phyloP scores from a whole-genome alignment of 2,797 vertebrate genomes.

The Lepus oiostolus region DNA sequence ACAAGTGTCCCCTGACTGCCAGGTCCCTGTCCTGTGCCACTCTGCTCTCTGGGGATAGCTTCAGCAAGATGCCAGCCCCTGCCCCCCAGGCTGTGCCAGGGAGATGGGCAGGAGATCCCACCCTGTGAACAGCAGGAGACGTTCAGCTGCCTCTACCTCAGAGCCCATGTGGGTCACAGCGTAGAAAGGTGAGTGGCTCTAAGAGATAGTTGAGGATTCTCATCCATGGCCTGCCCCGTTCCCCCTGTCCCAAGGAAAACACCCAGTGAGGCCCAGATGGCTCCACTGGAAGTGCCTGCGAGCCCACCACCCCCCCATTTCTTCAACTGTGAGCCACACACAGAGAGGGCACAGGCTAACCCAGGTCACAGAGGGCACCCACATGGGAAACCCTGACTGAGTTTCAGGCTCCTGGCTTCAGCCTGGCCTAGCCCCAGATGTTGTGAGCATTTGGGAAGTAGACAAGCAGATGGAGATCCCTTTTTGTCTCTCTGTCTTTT shows the following conservation, averaged over 20 bases:
- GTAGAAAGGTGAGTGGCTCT: not conserved
- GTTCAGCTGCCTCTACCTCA: not conserved
- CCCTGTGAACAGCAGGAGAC: not conserved
- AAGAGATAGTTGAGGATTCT: not conserved
- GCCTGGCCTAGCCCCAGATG: no score
- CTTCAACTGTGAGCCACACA: not conserved
- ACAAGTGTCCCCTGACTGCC: fast-evolving
- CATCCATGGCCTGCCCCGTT: not conserved
- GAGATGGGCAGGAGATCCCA: no score
- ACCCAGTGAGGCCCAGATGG: no score
- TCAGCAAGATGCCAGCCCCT: not conserved
- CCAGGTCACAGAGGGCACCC: not conserved
- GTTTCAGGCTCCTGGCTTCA: no score
- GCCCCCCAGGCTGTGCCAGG: not conserved
- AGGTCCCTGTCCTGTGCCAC: not conserved
- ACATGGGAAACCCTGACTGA: no score
- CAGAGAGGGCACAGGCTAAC: not conserved
- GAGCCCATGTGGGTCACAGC: no score
- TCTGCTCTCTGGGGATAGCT: not conserved
- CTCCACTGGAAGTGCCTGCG: not conserved
- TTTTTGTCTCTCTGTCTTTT: no score
- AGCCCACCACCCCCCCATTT: not conserved
- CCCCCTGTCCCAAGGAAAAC: not conserved
- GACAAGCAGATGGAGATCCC: no score
- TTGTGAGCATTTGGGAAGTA: no score